Evolutionary conservation across 2,113 vertebrate genomes (phyloP).

Genomic region (Cephalopterus ornatus): DNA sequence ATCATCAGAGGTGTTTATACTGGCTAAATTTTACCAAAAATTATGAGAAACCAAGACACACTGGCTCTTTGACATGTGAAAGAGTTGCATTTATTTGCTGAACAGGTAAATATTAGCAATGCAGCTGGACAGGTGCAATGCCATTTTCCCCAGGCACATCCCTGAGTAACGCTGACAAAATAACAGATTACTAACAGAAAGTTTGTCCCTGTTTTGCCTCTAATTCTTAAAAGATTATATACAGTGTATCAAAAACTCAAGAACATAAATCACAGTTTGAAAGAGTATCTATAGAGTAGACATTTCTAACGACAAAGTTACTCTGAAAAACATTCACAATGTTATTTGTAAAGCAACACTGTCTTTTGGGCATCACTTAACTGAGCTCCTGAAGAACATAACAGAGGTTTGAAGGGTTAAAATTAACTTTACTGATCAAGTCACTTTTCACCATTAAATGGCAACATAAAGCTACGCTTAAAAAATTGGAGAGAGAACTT

Average conservation of each 20-base stretch:
- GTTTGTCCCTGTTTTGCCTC: not conserved
- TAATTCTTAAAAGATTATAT: not conserved
- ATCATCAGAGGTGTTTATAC: not conserved
- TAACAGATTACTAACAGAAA: not conserved
- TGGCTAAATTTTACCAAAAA: not conserved
- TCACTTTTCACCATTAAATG: not conserved
- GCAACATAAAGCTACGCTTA: not conserved
- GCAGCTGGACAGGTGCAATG: not conserved
- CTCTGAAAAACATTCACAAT: not conserved
- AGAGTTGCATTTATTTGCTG: not conserved
- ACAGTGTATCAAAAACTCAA: not conserved
- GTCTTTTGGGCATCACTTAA: not conserved
- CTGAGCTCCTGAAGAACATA: not conserved
- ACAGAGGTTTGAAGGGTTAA: not conserved
- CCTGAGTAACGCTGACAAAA: not conserved
- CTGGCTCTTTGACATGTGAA: not conserved
- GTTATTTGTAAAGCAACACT: not conserved
- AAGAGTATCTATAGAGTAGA: not conserved
- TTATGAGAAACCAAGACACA: not conserved
- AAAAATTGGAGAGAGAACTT: fast-evolving
- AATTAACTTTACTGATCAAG: not conserved
- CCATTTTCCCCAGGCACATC: not conserved
- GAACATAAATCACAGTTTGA: not conserved
- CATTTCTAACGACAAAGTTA: not conserved
- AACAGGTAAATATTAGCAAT: not conserved